Evolutionary conservation across 2,797 vertebrate genomes (phyloP), one percentile per base, ranked within the genome.

Genomic region (Cyclura pinguis): DNA sequence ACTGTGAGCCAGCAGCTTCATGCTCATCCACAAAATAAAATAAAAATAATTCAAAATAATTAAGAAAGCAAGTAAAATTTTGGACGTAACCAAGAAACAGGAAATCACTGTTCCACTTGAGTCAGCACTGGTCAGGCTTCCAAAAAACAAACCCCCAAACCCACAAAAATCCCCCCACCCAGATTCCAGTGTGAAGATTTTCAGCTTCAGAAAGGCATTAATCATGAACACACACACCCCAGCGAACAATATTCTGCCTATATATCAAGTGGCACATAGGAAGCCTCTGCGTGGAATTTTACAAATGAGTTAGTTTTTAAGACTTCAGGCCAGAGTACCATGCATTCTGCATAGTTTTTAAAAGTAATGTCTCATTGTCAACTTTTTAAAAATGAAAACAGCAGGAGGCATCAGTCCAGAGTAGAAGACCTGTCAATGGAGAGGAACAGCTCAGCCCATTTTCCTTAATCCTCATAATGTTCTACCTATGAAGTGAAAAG

Each of bases 41-140:
- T 38, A 16, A 87, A 74, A 62, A 24, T 24, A 67, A 35, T 52
- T 55, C 29, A 64, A 86, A 78, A 47, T 67, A 80, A 80, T 38
- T 18, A 78, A 80, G 38, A 77, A 77, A 47, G 42, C 74, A 55
- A 72, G 47, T 57, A 80, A 4, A 72, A 55, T n/a, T 85, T 52
- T 72, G 74, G 62, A 89, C 78, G 18, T 78, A 73, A 82, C 38
- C 2, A 78, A 89, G 64, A 57, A 72, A 52, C 5, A 85, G 84
- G 5, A 72, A 80, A 64, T 67, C 14, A 42, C 55, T 69, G 74
- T 85, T 85, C 77, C 50, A 89, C 52, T 89, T 89, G 50, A 85
- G 57, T 67, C 72, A 77, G 55, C 72, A 50, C 47, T 50, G 42
- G 59, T 50, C 88, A 85, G 64, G 27, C 1, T 89, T 55, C 59